phyloP scores from a whole-genome alignment of 2,113 vertebrate genomes.

The Hypomesus transpacificus region DNA sequence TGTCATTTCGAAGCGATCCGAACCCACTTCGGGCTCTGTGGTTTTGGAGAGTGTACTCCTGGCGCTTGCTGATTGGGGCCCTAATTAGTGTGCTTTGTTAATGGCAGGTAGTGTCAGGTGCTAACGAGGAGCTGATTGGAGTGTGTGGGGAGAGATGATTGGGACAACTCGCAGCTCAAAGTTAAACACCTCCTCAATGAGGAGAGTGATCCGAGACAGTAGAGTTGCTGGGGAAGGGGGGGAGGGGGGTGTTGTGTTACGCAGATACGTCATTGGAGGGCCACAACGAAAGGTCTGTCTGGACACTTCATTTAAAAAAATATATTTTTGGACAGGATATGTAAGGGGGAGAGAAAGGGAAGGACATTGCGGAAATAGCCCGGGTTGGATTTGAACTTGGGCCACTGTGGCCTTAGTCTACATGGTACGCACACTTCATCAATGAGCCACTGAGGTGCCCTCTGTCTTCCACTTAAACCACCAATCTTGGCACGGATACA shows the following conservation, averaged over 20 bases:
- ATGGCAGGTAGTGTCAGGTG: slow-evolving; percentile 56
- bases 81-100: slow-evolving; percentile 56
- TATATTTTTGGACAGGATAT: no score
- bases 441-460: no score
- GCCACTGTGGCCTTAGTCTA: no score
- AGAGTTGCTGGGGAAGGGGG: not conserved
- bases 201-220: slow-evolving; percentile 18
- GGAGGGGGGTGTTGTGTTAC: not conserved
- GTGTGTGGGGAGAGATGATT: slow-evolving; percentile 49
- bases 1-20: slow-evolving; percentile 26
- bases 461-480: no score
- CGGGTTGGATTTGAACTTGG: no score
- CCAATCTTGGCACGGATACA: no score
- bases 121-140: slow-evolving; percentile 60
- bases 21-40: slow-evolving; percentile 34
- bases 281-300: slow-evolving; percentile 6
- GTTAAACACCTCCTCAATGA: slow-evolving; percentile 51
- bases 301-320: no score
- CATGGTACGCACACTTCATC: no score
- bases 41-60: slow-evolving; percentile 47
- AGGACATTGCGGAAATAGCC: no score
- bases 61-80: slow-evolving; percentile 51
- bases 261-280: not conserved
- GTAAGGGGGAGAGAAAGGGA: no score
- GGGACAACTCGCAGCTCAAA: slow-evolving; percentile 46